Conservation (phyloP, 30 jellyfish, hydroid and myxozoan genomes). For the Chrysaora quinquecirrha region DNA sequence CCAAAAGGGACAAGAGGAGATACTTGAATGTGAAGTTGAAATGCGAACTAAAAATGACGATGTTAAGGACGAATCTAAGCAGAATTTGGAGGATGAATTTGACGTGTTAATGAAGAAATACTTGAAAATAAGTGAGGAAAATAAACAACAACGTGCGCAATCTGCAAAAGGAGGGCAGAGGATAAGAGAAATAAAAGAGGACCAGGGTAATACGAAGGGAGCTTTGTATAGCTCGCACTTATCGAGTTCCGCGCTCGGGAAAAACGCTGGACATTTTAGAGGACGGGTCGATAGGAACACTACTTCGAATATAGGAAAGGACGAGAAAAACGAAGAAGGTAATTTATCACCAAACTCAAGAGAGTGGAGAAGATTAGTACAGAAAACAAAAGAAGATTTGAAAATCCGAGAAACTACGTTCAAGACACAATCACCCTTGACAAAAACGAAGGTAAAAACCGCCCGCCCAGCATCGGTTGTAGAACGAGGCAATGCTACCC, state of each 20-base stretch:
- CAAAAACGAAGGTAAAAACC: neutral
- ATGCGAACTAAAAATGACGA: neutral
- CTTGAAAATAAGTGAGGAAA: conserved; percentile 8
- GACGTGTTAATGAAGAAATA: conserved; percentile 48
- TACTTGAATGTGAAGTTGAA: neutral
- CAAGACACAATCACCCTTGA: conserved; percentile 3
- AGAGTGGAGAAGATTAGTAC: conserved; percentile 42
- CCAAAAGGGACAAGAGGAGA: neutral
- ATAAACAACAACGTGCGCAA: neutral
- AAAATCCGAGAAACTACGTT: conserved; percentile 11
- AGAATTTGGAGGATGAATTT: conserved; percentile 37
- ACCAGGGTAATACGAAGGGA: no score
- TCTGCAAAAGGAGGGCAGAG: neutral
- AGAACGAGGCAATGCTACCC: conserved; percentile 5
- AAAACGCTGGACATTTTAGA: neutral
- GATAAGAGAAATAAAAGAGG: neutral
- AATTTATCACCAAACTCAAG: neutral
- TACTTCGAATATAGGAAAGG: neutral
- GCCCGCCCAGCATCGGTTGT: neutral
- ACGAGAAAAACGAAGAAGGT: neutral
- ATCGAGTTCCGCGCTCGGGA: neutral
- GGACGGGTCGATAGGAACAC: neutral
- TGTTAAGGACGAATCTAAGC: neutral
- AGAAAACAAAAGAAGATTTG: conserved; percentile 31
- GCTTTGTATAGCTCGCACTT: no score